Evolutionary conservation across 2,113 vertebrate genomes (phyloP).

Genomic region (Ameiurus melas): DNA sequence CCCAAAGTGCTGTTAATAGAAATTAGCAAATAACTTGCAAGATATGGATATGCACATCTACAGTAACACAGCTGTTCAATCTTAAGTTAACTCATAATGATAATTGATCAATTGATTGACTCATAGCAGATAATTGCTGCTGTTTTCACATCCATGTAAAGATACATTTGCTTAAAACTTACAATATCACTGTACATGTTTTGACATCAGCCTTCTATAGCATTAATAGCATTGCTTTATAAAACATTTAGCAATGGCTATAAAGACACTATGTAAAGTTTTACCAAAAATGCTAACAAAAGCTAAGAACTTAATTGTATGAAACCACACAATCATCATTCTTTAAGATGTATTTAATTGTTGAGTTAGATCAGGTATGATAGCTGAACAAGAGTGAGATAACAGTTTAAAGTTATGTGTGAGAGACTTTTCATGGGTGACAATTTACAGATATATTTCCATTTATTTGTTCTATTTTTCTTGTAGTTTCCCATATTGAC

Average conservation of each 20-base stretch:
- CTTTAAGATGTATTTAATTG: neutral
- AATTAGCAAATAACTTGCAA: neutral
- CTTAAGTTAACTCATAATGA: neutral
- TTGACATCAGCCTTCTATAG: neutral
- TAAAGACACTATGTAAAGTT: neutral
- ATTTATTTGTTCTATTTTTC: neutral
- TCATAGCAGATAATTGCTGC: neutral
- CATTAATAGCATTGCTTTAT: neutral
- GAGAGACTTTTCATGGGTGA: neutral
- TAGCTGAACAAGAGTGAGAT: neutral
- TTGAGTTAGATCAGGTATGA: neutral
- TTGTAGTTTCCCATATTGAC: neutral
- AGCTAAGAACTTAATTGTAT: neutral
- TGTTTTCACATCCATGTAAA: neutral
- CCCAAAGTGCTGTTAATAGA: neutral
- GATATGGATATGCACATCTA: neutral
- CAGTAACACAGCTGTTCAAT: neutral
- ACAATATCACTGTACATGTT: neutral
- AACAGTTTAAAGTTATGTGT: neutral
- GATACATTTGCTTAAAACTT: neutral
- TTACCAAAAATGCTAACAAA: neutral
- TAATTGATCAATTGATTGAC: neutral
- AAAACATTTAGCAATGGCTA: neutral
- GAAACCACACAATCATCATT: neutral
- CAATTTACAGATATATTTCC: neutral